Evolutionary conservation across 2,797 vertebrate genomes (phyloP).

Genomic region (Coregonus sp.): DNA sequence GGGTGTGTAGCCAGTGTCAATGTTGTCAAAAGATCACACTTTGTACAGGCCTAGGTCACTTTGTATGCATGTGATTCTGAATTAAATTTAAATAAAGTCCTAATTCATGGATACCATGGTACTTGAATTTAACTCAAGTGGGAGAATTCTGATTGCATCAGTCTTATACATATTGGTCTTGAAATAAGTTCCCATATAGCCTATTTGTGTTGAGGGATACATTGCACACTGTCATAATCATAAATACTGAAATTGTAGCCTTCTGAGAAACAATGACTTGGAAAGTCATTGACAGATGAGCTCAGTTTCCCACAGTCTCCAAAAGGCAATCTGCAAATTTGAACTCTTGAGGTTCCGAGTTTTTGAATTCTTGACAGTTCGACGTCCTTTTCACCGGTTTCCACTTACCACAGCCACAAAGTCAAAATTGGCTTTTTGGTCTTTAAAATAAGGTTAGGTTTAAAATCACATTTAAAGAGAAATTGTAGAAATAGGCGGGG

Average conservation of each 20-base stretch:
- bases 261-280: background rate
- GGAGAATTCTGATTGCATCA: background rate
- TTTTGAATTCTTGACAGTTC: background rate
- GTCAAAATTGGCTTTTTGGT: no score
- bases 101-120: background rate
- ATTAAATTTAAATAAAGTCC: conserved; percentile 5
- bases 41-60: background rate
- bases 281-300: background rate
- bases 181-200: background rate
- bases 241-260: background rate
- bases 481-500: no score
- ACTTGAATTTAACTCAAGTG: background rate
- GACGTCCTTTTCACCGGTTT: background rate
- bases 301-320: no score
- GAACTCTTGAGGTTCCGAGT: no score
- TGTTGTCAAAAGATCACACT: conserved; percentile 39
- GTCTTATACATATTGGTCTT: background rate
- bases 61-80: conserved; percentile 12
- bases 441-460: no score
- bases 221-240: background rate
- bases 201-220: no score
- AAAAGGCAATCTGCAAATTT: no score
- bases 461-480: no score
- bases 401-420: no score
- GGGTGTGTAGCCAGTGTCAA: conserved; percentile 11